These are phyloP conservation scores for Chrysochloris asiatica DNA, from an alignment of 2,113 vertebrate genomes.

Conservation along the genomic window DNA sequence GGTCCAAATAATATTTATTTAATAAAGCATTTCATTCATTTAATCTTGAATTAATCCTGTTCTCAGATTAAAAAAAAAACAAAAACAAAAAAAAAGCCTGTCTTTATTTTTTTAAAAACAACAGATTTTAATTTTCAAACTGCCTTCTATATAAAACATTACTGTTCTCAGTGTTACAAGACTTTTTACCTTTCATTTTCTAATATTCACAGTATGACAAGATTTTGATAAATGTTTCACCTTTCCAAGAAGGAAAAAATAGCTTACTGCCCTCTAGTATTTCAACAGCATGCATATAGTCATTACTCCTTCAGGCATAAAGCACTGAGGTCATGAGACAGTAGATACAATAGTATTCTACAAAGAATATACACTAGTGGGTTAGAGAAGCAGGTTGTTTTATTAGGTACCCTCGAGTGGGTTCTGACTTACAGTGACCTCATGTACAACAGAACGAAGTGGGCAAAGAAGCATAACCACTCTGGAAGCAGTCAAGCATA, in stretches of 20 bases:
- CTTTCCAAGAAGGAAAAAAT: neutral
- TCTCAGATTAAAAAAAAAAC: neutral
- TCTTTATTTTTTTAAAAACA: conserved; percentile 47
- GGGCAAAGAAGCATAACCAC: neutral
- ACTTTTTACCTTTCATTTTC: conserved; percentile 45
- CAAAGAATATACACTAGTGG: neutral
- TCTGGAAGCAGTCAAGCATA: neutral
- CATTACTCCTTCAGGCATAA: conserved; percentile 1
- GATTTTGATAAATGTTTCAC: conserved; percentile 49
- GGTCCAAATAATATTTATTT: neutral
- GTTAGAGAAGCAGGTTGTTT: neutral
- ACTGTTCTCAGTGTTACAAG: conserved; percentile 7
- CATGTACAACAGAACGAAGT: neutral
- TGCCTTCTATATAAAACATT: conserved; percentile 24
- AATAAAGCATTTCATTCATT: neutral
- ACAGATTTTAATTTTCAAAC: neutral
- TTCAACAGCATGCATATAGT: neutral
- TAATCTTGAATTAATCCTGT: neutral
- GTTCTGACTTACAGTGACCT: neutral
- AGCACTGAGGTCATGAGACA: neutral
- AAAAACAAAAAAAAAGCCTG: no score
- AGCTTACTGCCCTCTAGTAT: neutral
- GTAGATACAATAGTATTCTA: neutral
- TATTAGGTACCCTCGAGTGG: neutral
- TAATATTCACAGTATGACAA: conserved; percentile 37